Evolutionary conservation across 2,888 invertebrate species (phyloP), one percentile per base, ranked within the genome.

Genomic region (Diploptera punctata): DNA sequence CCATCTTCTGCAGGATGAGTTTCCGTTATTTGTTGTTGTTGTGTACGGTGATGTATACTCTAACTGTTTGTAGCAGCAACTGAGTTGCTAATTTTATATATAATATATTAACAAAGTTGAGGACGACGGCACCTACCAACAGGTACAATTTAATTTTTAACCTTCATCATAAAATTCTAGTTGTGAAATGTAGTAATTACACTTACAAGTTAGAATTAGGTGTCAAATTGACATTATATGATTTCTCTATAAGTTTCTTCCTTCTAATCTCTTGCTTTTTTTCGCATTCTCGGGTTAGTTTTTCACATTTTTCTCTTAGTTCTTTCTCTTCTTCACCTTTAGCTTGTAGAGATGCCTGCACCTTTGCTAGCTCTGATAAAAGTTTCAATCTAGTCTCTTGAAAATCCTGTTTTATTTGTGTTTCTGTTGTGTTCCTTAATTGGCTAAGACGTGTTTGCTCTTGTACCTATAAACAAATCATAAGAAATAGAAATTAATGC

Each of bases 381-480:
- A 80, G 76, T 65, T 78, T 78, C 33, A 77, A 76, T 67, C 78
- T 74, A 5, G 78, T 78, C 38, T 78, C 77, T 70, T 80, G 78
- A 69, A 79, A 78, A 57, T 80, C 79, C 43, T 78, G 77, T 61
- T 77, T 77, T 49, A 79, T 75, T 33, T 78, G 76, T 21, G 73
- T 29, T 44, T 76, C 76, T 9, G 71, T 71, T 7, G 73, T 67
- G 47, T 72, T 71, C 21, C 79, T 73, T 52, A 77, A 75, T n/a
- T 76, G 74, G 47, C 78, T 79, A 61, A 77, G 72, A 24, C 77
- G 77, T 38, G 75, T 75, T 73, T 79, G 79, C 67, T 80, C 78
- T 70, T 79, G 76, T 49, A 78, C 75, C 79, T 80, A 73, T 7
- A 31, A 31, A 47, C 7, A 33, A 33, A 7, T 5, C 33, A 33